Conservation (phyloP, 2,888 invertebrate species). For the Caenorhabditis sp. region DNA sequence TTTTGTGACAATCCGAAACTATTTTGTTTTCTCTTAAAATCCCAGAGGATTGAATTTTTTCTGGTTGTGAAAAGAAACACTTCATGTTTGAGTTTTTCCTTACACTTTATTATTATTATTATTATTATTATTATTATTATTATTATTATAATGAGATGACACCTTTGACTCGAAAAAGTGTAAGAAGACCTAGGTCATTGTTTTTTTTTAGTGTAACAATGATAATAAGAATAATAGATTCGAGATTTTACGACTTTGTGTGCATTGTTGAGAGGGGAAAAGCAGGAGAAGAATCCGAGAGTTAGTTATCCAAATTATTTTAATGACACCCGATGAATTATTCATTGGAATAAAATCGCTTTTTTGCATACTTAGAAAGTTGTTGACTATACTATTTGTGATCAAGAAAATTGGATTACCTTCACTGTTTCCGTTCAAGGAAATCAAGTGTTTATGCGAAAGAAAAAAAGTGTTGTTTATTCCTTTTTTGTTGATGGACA, state of each 20-base stretch:
- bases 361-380: neutral
- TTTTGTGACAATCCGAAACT: neutral
- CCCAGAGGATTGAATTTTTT: neutral
- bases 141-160: too few relatives aligned
- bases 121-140: too few relatives aligned
- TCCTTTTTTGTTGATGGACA: neutral
- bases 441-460: constrained; percentile 8
- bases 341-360: neutral
- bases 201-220: too few relatives aligned
- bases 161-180: too few relatives aligned
- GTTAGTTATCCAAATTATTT: neutral
- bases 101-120: neutral
- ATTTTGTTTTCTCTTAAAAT: neutral
- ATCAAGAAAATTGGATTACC: constrained; percentile 9
- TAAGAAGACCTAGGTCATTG: too few relatives aligned
- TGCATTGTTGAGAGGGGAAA: neutral
- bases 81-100: neutral
- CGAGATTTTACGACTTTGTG: neutral
- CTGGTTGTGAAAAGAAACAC: neutral
- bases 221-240: too few relatives aligned
- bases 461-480: neutral
- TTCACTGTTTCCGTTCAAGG: constrained; percentile 21
- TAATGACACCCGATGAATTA: neutral
- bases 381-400: neutral
- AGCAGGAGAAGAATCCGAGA: neutral